These are phyloP conservation scores for Darwinula stevensoni DNA, from an alignment of 2,888 invertebrate genomes.

Conservation along the genomic window DNA sequence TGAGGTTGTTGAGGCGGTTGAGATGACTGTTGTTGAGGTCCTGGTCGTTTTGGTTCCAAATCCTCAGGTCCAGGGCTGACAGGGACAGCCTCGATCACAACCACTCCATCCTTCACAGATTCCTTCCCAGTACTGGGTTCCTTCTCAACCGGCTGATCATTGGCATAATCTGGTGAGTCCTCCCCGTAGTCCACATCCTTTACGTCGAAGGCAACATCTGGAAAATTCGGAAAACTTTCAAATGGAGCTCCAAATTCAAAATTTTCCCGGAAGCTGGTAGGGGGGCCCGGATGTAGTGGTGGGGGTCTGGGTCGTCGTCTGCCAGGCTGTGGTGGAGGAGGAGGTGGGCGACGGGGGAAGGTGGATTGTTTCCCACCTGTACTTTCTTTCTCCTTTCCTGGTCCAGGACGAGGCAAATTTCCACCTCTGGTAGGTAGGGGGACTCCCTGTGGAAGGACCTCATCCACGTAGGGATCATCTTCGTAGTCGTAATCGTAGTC, in stretches of 20 bases:
- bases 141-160: neutral
- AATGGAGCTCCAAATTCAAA: neutral
- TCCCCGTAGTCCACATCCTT: too few species aligned
- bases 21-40: too few species aligned
- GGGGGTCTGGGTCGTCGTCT: too few species aligned
- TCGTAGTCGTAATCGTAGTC: neutral
- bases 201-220: neutral
- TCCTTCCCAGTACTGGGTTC: neutral
- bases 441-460: neutral
- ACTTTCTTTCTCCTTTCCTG: neutral
- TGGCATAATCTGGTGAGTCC: too few species aligned
- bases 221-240: constrained; percentile 1
- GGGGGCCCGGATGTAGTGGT: too few species aligned
- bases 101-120: neutral
- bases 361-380: neutral
- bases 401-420: neutral
- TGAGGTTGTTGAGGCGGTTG: too few species aligned
- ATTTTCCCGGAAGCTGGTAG: too few species aligned
- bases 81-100: neutral
- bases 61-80: too few species aligned
- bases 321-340: too few species aligned
- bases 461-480: neutral
- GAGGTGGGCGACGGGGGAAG: neutral
- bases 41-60: too few species aligned
- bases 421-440: neutral